Conservation (phyloP, 2,797 vertebrate genomes). For the Eremophila alpestris region DNA sequence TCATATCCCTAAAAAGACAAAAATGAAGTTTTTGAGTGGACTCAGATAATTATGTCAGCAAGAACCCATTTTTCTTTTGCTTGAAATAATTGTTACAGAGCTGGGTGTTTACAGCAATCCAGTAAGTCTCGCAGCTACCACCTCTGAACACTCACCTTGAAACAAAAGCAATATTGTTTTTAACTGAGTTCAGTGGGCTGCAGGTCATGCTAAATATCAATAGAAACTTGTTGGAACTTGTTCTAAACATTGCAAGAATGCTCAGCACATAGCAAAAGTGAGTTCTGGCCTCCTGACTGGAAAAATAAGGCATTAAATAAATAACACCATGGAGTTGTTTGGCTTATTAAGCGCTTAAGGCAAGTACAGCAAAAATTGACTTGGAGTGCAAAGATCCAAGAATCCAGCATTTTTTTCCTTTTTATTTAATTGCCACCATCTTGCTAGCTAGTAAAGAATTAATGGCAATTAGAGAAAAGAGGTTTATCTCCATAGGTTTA, state of each 20-base stretch:
- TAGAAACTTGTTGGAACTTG: neutral
- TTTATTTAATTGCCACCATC: neutral
- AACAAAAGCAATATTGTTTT: neutral
- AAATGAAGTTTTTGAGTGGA: neutral
- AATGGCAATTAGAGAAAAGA: neutral
- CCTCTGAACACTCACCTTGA: neutral
- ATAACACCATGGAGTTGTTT: neutral
- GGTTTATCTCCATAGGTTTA: neutral
- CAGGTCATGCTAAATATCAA: neutral
- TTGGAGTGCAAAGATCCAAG: neutral
- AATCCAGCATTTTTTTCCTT: rapidly evolving
- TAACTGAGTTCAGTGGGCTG: neutral
- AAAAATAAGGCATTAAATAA: neutral
- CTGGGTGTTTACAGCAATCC: neutral
- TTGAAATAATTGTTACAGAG: neutral
- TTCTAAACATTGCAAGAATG: neutral
- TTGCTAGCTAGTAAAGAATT: neutral
- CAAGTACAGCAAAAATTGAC: neutral
- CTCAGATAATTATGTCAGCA: neutral
- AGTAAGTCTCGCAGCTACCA: neutral
- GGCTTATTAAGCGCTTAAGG: neutral
- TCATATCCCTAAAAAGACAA: neutral
- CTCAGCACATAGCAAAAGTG: neutral
- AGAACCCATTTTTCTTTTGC: neutral
- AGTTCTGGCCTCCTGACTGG: neutral